Evolutionary conservation across 2,888 invertebrate species (phyloP).

Genomic region (Hybos culiciformis): DNA sequence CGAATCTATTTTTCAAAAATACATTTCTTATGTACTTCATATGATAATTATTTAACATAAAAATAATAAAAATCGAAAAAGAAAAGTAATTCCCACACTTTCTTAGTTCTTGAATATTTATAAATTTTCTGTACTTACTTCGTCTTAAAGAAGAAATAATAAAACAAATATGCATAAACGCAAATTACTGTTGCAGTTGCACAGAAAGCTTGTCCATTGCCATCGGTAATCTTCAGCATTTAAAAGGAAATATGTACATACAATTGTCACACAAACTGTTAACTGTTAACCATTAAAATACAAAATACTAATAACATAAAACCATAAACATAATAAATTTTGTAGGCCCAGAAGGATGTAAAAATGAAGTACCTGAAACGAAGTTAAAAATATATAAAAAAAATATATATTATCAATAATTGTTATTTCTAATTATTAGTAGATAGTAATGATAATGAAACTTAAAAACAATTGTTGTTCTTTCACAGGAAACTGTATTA

Average conservation of each 20-base stretch:
- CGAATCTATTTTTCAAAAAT: too few relatives aligned
- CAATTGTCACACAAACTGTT: constrained; percentile 99
- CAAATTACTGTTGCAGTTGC: constrained; percentile 94
- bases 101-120: too few relatives aligned
- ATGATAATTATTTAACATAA: too few relatives aligned
- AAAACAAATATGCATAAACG: constrained; percentile 96
- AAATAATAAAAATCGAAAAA: too few relatives aligned
- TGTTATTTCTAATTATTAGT: too few relatives aligned
- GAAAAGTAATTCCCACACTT: too few relatives aligned
- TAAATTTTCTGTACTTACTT: too few relatives aligned
- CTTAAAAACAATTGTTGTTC: too few relatives aligned
- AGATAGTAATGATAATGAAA: too few relatives aligned
- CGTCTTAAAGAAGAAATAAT: constrained; percentile 99
- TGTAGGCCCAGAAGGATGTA: constrained; percentile 99
- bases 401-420: constrained; percentile 2
- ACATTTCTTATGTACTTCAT: too few relatives aligned
- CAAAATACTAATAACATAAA: constrained; percentile 95
- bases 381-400: too few relatives aligned
- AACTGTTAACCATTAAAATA: constrained; percentile 93
- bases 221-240: constrained; percentile 99
- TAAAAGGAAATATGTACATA: constrained; percentile 96
- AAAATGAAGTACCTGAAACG: constrained; percentile 92
- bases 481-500: too few relatives aligned
- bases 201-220: constrained; percentile 98
- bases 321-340: constrained; percentile 99